Percentiles rank a stretch among this genome's conserved stretches.
These are phyloP conservation scores for Mesaphorura yosii DNA, from an alignment of 1,140 invertebrate genomes.

Conservation along the genomic window DNA sequence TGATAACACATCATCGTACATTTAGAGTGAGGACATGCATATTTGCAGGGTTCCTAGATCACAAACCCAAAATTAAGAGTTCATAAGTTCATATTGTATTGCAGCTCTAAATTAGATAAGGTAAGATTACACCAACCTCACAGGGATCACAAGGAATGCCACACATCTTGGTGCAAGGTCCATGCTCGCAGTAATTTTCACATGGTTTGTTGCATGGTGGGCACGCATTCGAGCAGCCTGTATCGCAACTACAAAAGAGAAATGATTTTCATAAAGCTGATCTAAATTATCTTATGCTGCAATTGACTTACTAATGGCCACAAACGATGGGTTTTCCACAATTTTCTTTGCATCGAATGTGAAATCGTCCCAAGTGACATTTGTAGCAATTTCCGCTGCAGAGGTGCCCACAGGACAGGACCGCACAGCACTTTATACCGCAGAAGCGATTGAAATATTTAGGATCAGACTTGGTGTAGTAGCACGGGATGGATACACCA, in stretches of 20 bases:
- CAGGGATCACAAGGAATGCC: neutral
- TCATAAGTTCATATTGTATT: too few relatives aligned
- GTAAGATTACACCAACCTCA: neutral
- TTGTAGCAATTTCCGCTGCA: neutral
- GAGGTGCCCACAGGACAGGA: too few relatives aligned
- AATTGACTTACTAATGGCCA: neutral
- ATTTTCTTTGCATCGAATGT: neutral
- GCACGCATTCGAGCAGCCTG: neutral
- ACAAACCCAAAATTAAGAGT: neutral
- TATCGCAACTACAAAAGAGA: neutral
- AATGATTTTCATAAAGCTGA: neutral
- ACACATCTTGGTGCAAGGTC: neutral
- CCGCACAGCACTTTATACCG: too few relatives aligned
- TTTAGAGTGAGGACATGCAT: constrained; percentile 41
- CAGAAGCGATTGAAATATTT: neutral
- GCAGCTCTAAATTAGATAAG: neutral
- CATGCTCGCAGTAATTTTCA: neutral
- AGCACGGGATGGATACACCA: neutral
- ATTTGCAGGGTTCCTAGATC: constrained; percentile 29
- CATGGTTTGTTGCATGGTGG: neutral
- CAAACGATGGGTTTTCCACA: neutral
- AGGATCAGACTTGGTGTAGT: neutral
- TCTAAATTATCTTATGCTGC: neutral
- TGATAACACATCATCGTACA: constrained; percentile 46
- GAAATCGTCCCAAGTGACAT: neutral